Base-by-base conservation (phyloP, 2,888 invertebrate species). In the Stenolophus ochropezus region DNA sequence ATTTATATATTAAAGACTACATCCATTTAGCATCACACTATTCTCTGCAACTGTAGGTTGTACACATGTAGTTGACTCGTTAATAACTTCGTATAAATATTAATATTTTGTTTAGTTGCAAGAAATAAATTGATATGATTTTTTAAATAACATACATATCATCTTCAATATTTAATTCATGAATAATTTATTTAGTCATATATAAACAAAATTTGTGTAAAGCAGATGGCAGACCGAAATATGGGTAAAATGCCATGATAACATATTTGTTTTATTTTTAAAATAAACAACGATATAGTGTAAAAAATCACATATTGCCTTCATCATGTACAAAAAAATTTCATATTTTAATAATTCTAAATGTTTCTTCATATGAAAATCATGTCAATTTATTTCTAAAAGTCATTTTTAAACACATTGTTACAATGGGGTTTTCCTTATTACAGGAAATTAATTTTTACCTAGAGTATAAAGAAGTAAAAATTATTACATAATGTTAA, bases 1-100 rank as follows among this genome's bases (percentile, higher is more conserved):
- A 80, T 73, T 58, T 80, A 80, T 80, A 73, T 61, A 11, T 11
- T 61, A 53, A 56, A 25, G 58, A 79, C 51, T 53, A 80, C 80
- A 58, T 47, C 80, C 73, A 25, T 56, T 69, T 56, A 80, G 80
- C 80, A 80, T 80, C 73, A 79, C 27, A 16, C 71, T 61, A 76
- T 11, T 42, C 33, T 42, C 33, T 42, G 11, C 33, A 42, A 42
- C 33, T 11, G 2, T 42, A 42, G 33, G 33, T 42, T 42, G 33
- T 42, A 42, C 33, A 42, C 33, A 42, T 27, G 5, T 42, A 42
- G 33, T 42, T 42, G 11, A 18, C 8, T 53, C 20, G 53, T 53
- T 53, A n/a, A 20, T 53, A 53, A 20, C 16, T 53, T 53, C 20
- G 14, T 53, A 53, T 42, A 53, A 8, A 53, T 18, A 53, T n/a